Conservation (phyloP, 2,888 invertebrate species). For the Orchesella flavescens region DNA sequence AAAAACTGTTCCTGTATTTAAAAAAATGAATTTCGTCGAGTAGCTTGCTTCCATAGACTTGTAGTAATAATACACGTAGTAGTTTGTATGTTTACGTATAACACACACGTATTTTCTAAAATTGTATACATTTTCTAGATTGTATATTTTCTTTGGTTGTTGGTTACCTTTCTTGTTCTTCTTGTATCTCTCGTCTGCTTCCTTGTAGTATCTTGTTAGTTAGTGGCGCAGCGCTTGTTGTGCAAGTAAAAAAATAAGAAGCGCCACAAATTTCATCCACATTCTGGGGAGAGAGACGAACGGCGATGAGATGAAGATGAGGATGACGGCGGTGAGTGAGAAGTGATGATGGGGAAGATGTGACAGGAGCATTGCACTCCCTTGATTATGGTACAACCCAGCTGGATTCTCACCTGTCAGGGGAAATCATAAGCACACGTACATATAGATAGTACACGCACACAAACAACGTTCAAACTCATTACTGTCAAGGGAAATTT, state of each 20-base stretch:
- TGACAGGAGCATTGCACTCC: slow-evolving; percentile 21
- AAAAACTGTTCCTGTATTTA: no score
- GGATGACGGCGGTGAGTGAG: background rate
- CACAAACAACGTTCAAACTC: background rate
- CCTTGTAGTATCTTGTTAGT: no score
- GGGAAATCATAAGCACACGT: slow-evolving; percentile 49
- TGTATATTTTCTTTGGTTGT: no score
- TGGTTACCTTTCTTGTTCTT: no score
- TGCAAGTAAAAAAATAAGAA: slow-evolving; percentile 21
- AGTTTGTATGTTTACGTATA: no score
- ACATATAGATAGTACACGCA: no score
- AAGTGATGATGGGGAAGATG: slow-evolving; percentile 14
- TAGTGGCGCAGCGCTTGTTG: background rate
- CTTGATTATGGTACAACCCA: slow-evolving; percentile 77
- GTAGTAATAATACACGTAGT: no score
- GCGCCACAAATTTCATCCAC: slow-evolving; percentile 5
- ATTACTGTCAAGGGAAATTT: slow-evolving; percentile 43
- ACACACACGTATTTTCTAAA: no score
- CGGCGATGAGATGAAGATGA: background rate
- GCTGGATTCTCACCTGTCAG: slow-evolving; percentile 79
- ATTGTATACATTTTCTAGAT: no score
- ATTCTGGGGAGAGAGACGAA: background rate
- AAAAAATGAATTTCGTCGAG: no score
- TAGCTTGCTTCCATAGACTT: no score
- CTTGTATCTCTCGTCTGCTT: no score